These are phyloP conservation scores for Phrynosoma platyrhinos DNA, from an alignment of 2,113 vertebrate genomes.

Conservation along the genomic window DNA sequence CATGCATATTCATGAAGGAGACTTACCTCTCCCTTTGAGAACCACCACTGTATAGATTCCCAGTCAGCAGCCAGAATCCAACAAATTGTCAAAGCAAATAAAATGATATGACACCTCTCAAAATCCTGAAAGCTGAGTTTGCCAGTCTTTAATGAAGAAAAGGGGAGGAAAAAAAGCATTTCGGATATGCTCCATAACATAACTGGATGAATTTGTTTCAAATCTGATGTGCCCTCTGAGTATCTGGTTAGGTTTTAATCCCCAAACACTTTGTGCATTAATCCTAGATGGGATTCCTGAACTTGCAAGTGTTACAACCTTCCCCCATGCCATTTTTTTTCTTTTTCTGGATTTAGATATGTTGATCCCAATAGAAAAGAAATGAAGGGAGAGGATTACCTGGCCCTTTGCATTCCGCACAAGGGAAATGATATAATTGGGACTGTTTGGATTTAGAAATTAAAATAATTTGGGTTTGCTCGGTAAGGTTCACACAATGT, in stretches of 20 bases:
- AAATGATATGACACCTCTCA: background rate
- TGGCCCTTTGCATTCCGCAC: conserved; percentile 26
- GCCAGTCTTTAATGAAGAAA: background rate
- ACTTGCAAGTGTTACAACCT: rapidly evolving
- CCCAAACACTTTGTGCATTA: background rate
- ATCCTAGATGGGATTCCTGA: background rate
- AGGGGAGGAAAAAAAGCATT: background rate
- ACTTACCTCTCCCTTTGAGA: background rate
- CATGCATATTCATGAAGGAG: background rate
- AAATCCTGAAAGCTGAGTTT: background rate
- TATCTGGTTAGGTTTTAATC: background rate
- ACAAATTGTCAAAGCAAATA: background rate
- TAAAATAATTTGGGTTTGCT: conserved; percentile 74
- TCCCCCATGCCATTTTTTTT: background rate
- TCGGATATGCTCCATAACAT: background rate
- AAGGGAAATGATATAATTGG: conserved; percentile 74
- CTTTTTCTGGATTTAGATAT: background rate
- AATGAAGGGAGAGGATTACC: conserved; percentile 62
- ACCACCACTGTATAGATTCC: background rate
- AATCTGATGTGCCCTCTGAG: background rate
- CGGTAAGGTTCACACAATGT: conserved; percentile 69
- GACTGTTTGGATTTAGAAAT: conserved; percentile 77
- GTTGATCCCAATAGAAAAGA: conserved; percentile 10
- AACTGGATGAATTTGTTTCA: background rate
- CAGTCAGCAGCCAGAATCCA: background rate